Conservation (phyloP, 1,140 invertebrate genomes). For the Yoshiicerus persimilis region DNA sequence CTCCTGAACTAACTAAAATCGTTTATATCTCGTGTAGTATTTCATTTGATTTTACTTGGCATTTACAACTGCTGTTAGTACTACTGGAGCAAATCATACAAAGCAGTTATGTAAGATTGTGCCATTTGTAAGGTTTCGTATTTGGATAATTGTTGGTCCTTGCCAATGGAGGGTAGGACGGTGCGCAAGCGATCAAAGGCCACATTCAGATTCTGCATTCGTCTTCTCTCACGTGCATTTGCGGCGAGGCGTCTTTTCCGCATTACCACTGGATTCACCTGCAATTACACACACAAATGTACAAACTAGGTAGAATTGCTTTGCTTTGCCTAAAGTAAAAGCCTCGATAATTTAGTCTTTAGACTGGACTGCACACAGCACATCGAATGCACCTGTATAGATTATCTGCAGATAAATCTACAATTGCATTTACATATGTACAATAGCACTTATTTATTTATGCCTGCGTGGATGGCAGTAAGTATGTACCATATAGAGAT, state of each 20-base stretch:
- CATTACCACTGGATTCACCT: slow-evolving; percentile 73
- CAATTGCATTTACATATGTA: not conserved
- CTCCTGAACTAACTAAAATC: not conserved
- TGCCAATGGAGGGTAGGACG: slow-evolving; percentile 84
- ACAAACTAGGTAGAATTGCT: not conserved
- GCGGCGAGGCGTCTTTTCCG: slow-evolving; percentile 83
- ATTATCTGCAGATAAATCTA: not conserved
- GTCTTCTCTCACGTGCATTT: slow-evolving; percentile 83
- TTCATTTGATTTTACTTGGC: not conserved
- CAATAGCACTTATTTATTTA: not conserved
- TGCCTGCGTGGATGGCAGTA: too few species aligned
- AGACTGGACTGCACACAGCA: not conserved
- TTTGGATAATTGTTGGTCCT: slow-evolving; percentile 90
- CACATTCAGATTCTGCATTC: slow-evolving; percentile 93
- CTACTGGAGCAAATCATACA: slow-evolving; percentile 78
- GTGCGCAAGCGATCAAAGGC: slow-evolving; percentile 88
- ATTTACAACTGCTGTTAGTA: too few species aligned
- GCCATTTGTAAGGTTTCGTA: slow-evolving; percentile 98
- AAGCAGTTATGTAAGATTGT: slow-evolving; percentile 88
- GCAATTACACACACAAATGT: slow-evolving; percentile 39
- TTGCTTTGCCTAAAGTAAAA: not conserved
- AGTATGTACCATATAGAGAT: not conserved
- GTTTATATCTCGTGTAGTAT: not conserved
- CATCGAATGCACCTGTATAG: too few species aligned
- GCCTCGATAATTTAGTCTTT: not conserved